Evolutionary conservation across 2,888 invertebrate genomes (phyloP), one percentile per base, ranked within the genome.

Genomic region (Dione juno): DNA sequence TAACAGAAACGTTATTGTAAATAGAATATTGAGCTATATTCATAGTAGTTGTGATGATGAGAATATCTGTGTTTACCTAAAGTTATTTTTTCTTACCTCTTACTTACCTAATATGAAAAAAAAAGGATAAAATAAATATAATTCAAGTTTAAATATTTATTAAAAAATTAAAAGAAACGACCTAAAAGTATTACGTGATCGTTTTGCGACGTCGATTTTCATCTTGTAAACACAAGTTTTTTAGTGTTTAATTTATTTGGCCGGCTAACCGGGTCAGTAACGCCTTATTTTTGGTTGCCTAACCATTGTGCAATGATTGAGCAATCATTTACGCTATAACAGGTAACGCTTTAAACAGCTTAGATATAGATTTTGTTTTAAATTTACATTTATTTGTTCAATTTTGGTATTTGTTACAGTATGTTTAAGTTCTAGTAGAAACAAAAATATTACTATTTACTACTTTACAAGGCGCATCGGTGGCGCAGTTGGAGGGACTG

Each of bases 191-290:
- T 40, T 57, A 57, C 37, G 57, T 57, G 57, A 57, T 16, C 37
- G 35, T 16, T 57, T 57, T 37, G 37, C 37, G 16, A 40, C 37
- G 57, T 57, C 57, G 16, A 37, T 16, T 43, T 45, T 45, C 45
- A 45, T 61, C 45, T 61, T 35, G 45, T 61, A 45, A 61, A 61
- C 28, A 61, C 50, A 19, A 14, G 14, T 19, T 64, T 52, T 54
- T 57, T 48, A 48, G 45, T 45, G 54, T 63, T 67, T 41, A 69
- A 71, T 69, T 69, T 65, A 67, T 65, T 48, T 48, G 50, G 69
- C 57, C 67, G 69, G 69, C 50, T 66, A 69, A 71, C 69, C 67
- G 74, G 71, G 74, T 69, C 74, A 71, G 66, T 52, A 40, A 21
- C 54, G 48, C 50, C 45, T 14, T 19, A 35, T 48, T 53, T 43